These are phyloP conservation scores for Cherax quadricarinatus DNA, from an alignment of 1,140 invertebrate genomes.

Conservation along the genomic window DNA sequence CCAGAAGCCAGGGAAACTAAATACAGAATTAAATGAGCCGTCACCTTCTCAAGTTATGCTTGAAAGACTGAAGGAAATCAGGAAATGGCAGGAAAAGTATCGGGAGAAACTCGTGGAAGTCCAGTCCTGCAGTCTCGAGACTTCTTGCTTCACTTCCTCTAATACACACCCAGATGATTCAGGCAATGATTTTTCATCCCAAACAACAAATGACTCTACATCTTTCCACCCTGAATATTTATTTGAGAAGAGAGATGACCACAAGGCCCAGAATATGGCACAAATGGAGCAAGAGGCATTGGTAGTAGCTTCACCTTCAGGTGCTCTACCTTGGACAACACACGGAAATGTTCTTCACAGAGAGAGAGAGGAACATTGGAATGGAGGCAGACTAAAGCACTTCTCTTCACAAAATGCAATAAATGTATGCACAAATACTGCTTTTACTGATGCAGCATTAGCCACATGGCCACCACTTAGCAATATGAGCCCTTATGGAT, in stretches of 20 bases:
- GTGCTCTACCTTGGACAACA: not conserved
- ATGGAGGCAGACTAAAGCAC: not conserved
- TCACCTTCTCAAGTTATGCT: conserved; percentile 38
- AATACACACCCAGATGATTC: not conserved
- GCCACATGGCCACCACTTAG: not conserved
- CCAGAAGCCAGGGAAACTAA: not conserved
- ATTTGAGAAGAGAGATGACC: not conserved
- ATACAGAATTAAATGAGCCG: not conserved
- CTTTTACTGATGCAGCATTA: not conserved
- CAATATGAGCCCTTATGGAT: not conserved
- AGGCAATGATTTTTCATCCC: not conserved
- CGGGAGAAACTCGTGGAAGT: conserved; percentile 7
- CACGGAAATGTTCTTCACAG: no score
- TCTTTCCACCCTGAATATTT: not conserved
- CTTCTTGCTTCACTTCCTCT: not conserved
- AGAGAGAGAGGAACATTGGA: not conserved
- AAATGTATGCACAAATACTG: not conserved
- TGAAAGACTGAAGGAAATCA: conserved; percentile 37
- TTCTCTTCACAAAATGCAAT: not conserved
- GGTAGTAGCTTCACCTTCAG: not conserved
- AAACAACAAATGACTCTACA: not conserved
- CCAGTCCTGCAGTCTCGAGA: not conserved
- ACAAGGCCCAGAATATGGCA: not conserved
- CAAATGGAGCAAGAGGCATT: not conserved
- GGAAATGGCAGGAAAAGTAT: conserved; percentile 36